These are phyloP conservation scores for Sebastes hubbsi DNA, from an alignment of 2,797 vertebrate genomes.

Conservation along the genomic window DNA sequence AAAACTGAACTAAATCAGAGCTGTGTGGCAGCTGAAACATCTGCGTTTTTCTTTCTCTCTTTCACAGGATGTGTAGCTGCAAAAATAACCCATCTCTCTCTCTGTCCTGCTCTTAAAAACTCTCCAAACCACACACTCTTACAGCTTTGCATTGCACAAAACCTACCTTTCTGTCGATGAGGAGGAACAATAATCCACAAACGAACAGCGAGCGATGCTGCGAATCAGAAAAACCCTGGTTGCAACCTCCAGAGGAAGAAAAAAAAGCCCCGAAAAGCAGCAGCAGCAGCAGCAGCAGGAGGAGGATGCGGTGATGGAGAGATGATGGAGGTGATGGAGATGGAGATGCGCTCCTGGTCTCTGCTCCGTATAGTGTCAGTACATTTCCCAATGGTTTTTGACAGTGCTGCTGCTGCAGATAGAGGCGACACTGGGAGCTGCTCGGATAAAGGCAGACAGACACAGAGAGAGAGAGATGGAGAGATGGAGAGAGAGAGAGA, in stretches of 20 bases:
- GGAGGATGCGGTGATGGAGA: constrained; percentile 8
- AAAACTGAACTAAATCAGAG: constrained; percentile 59
- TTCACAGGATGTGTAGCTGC: constrained; percentile 19
- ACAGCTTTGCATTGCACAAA: background rate
- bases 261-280: constrained; percentile 23
- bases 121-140: constrained; percentile 8
- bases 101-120: background rate
- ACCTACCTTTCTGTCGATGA: constrained; percentile 63
- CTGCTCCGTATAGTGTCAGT: constrained; percentile 72
- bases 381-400: constrained; percentile 70
- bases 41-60: constrained; percentile 27
- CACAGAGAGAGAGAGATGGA: constrained; percentile 9
- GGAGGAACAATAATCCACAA: constrained; percentile 81
- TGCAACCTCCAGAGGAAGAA: background rate
- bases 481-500: constrained; percentile 27
- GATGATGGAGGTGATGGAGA: constrained; percentile 30
- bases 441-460: constrained; percentile 25
- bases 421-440: constrained; percentile 40
- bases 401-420: constrained; percentile 60
- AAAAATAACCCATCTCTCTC: background rate
- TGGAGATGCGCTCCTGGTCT: constrained; percentile 47
- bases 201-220: constrained; percentile 41
- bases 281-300: background rate
- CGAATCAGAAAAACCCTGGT: constrained; percentile 16
- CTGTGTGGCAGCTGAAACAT: constrained; percentile 21